A percentile compares a stretch with the other conserved stretches of the same genome.
These are phyloP conservation scores for Digitonthophagus gazella DNA, from an alignment of 2,888 invertebrate genomes.

Conservation along the genomic window DNA sequence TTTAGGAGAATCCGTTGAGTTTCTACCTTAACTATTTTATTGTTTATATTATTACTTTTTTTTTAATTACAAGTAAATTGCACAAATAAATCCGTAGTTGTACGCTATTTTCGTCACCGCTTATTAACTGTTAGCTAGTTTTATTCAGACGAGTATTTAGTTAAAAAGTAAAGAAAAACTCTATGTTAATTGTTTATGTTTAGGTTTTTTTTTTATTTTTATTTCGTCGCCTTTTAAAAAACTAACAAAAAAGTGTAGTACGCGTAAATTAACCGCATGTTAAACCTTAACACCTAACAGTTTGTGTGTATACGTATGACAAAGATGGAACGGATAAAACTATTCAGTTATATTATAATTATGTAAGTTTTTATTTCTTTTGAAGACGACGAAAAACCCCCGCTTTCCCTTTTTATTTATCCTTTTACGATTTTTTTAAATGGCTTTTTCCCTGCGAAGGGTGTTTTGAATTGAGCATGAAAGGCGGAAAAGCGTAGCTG, in stretches of 20 bases:
- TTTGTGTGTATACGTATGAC: neutral
- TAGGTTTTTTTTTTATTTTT: too few species aligned
- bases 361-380: neutral
- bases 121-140: conserved; percentile 22
- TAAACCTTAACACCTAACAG: neutral
- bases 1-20: conserved; percentile 51
- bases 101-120: conserved; percentile 25
- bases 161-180: too few species aligned
- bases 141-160: neutral
- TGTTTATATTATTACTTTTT: conserved; percentile 36
- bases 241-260: too few species aligned
- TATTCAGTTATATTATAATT: neutral
- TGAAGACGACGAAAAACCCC: neutral
- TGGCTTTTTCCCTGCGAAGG: neutral
- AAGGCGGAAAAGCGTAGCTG: neutral
- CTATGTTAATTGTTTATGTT: too few species aligned
- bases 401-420: neutral
- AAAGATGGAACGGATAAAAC: neutral
- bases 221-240: too few species aligned
- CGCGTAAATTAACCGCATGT: neutral
- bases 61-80: conserved; percentile 15
- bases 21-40: conserved; percentile 44
- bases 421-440: neutral
- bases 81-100: conserved; percentile 14
- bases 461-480: neutral